Base-by-base conservation (phyloP, 2,888 invertebrate species). In the Rambutsinella grinnellia region DNA sequence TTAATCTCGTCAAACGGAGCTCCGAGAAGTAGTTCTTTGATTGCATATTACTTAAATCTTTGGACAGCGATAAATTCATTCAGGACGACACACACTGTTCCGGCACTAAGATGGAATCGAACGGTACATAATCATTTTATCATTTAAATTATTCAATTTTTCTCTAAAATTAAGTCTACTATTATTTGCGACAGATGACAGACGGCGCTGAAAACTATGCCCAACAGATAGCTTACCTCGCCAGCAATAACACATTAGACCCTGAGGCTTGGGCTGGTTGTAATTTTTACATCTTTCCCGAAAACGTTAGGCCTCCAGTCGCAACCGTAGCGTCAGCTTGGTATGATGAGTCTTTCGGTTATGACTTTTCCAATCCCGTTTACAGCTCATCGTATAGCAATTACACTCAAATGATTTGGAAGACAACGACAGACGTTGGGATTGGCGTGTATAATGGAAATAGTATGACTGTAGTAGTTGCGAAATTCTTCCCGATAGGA, bases 341-440 rank as follows among this genome's bases (percentile, higher is more conserved):
- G 79, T 79, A 79, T 46, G 70, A 68, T 13, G 76, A 79, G 24
- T 74, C 76, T 1, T 27, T 17, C 5, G 23, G 23, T 6, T 79
- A 77, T 47, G 60, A 79, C 36, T 79, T 61, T 26, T 61, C 61
- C 44, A 61, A 49, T 58, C 76, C 76, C 10, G 63, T 47, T 10
- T 74, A 69, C 19, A 74, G 65, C 26, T 13, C 49, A 2, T 44
- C 44, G 10, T 51, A 47, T 21, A 46, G 66, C 2, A 76, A 79
- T 36, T 79, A 74, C 36, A 79, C 79, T 0, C 76, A 74, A 56
- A 24, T 79, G 27, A 54, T 79, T 28, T 79, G 79, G 79, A 79
- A 74, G 47, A 21, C 61, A 17, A 69, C 76, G 17, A 66, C 61
- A 5, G 26, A 47, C 0, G 62, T 74, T 19, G 79, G 79, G 10